Evolutionary conservation across 1,140 invertebrate genomes (phyloP), one percentile per base, ranked within the genome.

Genomic region (Pinna nobilis): DNA sequence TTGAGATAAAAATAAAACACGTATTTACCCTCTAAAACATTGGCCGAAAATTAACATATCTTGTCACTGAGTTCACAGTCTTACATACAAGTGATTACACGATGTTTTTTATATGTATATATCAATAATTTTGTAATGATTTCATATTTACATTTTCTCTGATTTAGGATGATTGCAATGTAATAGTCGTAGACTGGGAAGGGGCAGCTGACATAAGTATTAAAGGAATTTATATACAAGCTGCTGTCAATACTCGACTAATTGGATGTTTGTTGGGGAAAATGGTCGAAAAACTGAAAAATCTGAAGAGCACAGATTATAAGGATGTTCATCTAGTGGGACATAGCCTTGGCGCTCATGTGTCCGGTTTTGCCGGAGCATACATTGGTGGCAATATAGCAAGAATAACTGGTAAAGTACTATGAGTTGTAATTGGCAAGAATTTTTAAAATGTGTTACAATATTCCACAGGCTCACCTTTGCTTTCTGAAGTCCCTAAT

Each of bases 171-270:
- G 59, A 81, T 35, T 74, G 94, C 74, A 97, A 97, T 85, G 93
- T 97, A 0, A 94, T 98, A 30, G 96, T 96, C 82, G 96, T 98
- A 3, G 96, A 98, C 86, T 98, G 97, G 97, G 94, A 95, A 75
- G 93, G 93, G 32, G 97, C 97, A 0, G 96, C 96, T 2, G 92
- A 93, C 0, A 92, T 97, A 79, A 96, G 96, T 86, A n/a, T n/a
- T n/a, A n/a, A n/a, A n/a, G n/a, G n/a, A n/a, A n/a, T n/a, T n/a
- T 98, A 98, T 84, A 94, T 97, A 0, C 91, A 96, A 77, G 97
- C 97, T 0, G 95, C 96, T 0, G 96, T 96, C 39, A 98, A 98
- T 83, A 97, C 96, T 0, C 90, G 96, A 59, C 89, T 98, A 13
- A 96, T 98, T 0, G 97, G 96, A 0, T 94, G 96, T 78, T 95